Percentiles rank a stretch among this genome's conserved stretches.
Evolutionary conservation across 1,140 invertebrate genomes (phyloP).

Genomic region (Saccostrea glomerata): DNA sequence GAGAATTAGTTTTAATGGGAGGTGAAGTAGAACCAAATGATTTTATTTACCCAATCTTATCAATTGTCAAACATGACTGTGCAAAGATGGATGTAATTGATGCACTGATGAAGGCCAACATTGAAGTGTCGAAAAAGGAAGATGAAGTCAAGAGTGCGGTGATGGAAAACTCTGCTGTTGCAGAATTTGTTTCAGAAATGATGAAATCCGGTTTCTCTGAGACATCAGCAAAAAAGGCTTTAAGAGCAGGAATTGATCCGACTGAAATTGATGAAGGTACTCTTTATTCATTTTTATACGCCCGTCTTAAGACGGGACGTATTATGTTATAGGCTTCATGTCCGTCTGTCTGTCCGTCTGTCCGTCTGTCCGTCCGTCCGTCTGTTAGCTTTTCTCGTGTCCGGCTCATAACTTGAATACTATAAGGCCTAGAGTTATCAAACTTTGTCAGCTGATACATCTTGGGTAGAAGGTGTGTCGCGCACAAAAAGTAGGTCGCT

Average conservation of each 20-base stretch:
- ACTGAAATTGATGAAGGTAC: conserved; percentile 62
- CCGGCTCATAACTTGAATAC: no score
- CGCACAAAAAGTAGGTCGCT: no score
- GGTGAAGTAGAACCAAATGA: conserved; percentile 48
- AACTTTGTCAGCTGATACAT: no score
- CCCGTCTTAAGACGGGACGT: no score
- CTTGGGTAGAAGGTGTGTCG: no score
- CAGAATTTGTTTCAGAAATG: conserved; percentile 55
- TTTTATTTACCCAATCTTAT: conserved; percentile 63
- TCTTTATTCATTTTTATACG: no score
- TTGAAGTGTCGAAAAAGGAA: conserved; percentile 52
- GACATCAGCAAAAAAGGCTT: conserved; percentile 47
- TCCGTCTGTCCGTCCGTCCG: no score
- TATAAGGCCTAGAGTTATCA: no score
- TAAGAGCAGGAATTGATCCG: conserved; percentile 46
- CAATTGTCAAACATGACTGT: conserved; percentile 59
- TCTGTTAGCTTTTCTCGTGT: no score
- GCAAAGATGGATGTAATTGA: conserved; percentile 58
- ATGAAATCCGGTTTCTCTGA: conserved; percentile 53
- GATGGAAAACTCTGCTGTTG: conserved; percentile 27
- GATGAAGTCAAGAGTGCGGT: conserved; percentile 43
- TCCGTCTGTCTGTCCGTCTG: no score
- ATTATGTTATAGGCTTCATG: no score
- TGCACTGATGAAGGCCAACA: conserved; percentile 60
- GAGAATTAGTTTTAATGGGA: conserved; percentile 62